phyloP scores from a whole-genome alignment of 2,113 vertebrate genomes.

The Oostethus manadensis region DNA sequence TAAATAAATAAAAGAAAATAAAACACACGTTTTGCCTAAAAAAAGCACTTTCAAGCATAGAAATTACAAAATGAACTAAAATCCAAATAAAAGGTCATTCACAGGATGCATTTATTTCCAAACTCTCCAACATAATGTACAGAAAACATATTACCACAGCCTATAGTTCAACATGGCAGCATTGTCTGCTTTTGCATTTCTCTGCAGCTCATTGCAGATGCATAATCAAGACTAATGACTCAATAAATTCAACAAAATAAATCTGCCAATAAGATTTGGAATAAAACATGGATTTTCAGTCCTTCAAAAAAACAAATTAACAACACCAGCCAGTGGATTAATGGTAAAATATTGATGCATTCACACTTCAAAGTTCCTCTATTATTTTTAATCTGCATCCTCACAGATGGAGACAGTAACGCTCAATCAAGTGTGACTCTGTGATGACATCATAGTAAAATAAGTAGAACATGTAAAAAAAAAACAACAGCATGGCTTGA shows the following conservation, averaged over 20 bases:
- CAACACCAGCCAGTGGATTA: conserved; percentile 28
- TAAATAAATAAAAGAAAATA: too few relatives aligned
- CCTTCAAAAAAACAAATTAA: conserved; percentile 25
- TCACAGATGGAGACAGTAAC: conserved; percentile 19
- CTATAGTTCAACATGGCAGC: conserved; percentile 12
- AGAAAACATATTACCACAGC: conserved; percentile 7
- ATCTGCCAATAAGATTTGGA: conserved; percentile 3
- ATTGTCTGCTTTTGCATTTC: conserved; percentile 16
- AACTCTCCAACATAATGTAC: conserved; percentile 27
- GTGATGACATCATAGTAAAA: conserved; percentile 10
- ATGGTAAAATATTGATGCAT: conserved; percentile 22
- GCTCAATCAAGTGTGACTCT: too few relatives aligned
- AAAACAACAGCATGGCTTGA: not conserved
- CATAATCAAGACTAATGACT: conserved; percentile 17
- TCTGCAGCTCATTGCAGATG: conserved; percentile 12
- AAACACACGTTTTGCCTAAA: too few relatives aligned
- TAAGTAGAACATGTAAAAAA: not conserved
- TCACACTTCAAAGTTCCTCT: conserved; percentile 11
- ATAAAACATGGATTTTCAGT: conserved; percentile 16
- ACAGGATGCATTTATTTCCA: not conserved
- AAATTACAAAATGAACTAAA: too few relatives aligned
- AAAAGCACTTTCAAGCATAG: too few relatives aligned
- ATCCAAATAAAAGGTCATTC: too few relatives aligned
- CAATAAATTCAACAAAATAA: conserved; percentile 10
- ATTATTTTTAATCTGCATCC: conserved; percentile 35